Percentiles rank a stretch among this genome's conserved stretches.
phyloP scores from a whole-genome alignment of 1,140 invertebrate genomes.

The Glossosoma conforme region DNA sequence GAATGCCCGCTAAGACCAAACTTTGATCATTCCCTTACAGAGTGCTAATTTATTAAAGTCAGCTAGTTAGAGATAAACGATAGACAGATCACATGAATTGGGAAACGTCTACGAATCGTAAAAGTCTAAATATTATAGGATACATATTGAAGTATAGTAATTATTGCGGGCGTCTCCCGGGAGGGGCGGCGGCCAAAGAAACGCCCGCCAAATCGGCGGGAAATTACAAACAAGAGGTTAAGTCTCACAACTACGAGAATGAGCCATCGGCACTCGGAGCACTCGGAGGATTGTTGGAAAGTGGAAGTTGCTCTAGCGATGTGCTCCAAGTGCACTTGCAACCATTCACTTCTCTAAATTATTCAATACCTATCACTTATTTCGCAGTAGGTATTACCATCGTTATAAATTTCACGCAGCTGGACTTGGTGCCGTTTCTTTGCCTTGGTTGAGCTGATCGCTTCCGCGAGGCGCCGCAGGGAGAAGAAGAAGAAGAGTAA shows the following conservation, averaged over 20 bases:
- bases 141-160: too few species aligned
- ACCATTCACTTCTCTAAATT: background rate
- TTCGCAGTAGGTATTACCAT: too few species aligned
- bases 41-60: background rate
- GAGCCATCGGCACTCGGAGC: slow-evolving; percentile 8
- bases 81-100: background rate
- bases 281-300: slow-evolving; percentile 24
- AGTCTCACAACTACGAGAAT: slow-evolving; percentile 8
- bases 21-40: background rate
- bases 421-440: background rate
- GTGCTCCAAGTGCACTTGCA: slow-evolving; percentile 9
- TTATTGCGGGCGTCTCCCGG: too few species aligned
- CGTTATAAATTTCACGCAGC: too few species aligned
- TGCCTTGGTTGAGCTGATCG: background rate
- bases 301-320: slow-evolving; percentile 29
- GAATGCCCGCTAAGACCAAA: background rate
- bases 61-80: background rate
- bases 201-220: too few species aligned
- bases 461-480: background rate
- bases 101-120: background rate
- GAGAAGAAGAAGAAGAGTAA: background rate
- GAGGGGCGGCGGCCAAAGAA: too few species aligned
- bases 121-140: background rate
- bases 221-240: slow-evolving; percentile 4
- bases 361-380: too few species aligned